Conservation (phyloP, 1,140 invertebrate genomes). For the Drosophila sp. region DNA sequence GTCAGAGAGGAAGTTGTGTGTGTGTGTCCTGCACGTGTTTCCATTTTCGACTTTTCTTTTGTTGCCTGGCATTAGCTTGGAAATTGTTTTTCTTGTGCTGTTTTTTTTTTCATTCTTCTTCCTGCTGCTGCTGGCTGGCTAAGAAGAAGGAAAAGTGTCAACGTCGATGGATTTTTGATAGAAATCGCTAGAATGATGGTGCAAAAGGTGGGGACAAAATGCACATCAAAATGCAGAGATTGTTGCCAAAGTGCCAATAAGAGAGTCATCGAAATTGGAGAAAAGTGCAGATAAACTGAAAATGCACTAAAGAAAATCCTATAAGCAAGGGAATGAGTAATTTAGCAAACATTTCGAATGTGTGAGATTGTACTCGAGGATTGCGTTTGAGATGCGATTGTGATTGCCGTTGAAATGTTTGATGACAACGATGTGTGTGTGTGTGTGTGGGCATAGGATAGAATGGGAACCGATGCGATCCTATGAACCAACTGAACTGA, state of each 20-base stretch:
- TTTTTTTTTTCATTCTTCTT: not conserved
- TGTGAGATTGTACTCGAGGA: slow-evolving; percentile 2
- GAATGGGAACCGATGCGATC: too few species aligned
- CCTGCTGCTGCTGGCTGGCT: slow-evolving; percentile 1
- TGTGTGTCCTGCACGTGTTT: slow-evolving; percentile 64
- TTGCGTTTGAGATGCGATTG: not conserved
- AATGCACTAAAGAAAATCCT: slow-evolving; percentile 23
- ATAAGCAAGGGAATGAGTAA: slow-evolving; percentile 13
- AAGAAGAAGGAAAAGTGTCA: slow-evolving; percentile 38
- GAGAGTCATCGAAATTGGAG: slow-evolving; percentile 50
- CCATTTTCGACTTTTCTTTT: slow-evolving; percentile 56
- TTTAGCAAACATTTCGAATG: slow-evolving; percentile 14
- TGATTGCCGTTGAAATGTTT: slow-evolving; percentile 1
- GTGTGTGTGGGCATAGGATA: too few species aligned
- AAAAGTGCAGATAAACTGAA: slow-evolving; percentile 40
- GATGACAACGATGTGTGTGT: not conserved
- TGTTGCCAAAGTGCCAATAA: slow-evolving; percentile 71
- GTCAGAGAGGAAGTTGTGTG: slow-evolving; percentile 34
- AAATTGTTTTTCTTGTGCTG: slow-evolving; percentile 58
- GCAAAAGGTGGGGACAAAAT: slow-evolving; percentile 25
- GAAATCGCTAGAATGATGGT: slow-evolving; percentile 46
- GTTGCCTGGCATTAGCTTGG: slow-evolving; percentile 45
- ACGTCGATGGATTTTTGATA: slow-evolving; percentile 52
- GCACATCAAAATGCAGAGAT: slow-evolving; percentile 65
- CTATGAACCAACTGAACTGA: not conserved